Percentiles rank a stretch among this genome's conserved stretches.
These are phyloP conservation scores for Dolichotis patagonum DNA, from an alignment of 2,113 vertebrate genomes.

Conservation along the genomic window DNA sequence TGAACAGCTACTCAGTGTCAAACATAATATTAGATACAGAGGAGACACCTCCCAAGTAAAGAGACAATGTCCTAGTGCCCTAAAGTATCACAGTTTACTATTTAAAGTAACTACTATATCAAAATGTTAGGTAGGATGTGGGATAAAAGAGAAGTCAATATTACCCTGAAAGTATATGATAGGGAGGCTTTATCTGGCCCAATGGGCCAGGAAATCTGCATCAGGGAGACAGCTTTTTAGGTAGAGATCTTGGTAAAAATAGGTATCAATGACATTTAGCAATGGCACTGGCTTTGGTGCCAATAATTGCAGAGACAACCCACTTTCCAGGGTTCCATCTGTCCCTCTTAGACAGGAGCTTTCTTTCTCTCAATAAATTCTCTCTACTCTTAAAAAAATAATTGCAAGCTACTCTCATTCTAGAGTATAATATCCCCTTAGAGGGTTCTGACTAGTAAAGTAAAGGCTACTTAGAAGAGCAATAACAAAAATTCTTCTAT, in stretches of 20 bases:
- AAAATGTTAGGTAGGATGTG: not conserved
- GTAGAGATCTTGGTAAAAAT: not conserved
- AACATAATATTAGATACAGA: not conserved
- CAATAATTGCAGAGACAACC: not conserved
- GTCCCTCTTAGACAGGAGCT: not conserved
- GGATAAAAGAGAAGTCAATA: not conserved
- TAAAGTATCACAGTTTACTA: not conserved
- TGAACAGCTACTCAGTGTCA: not conserved
- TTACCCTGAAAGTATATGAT: not conserved
- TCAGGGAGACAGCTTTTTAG: not conserved
- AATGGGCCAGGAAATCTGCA: not conserved
- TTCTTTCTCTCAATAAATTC: not conserved
- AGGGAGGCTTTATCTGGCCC: not conserved
- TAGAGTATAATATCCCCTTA: not conserved
- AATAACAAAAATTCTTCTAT: not conserved
- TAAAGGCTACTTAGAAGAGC: not conserved
- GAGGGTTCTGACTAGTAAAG: not conserved
- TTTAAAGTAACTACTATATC: not conserved
- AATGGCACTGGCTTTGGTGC: not conserved
- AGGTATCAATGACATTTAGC: not conserved
- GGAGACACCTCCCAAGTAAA: not conserved
- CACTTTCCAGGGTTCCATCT: not conserved
- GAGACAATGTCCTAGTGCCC: not conserved
- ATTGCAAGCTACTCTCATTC: not conserved
- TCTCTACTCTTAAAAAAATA: not conserved